A percentile compares a stretch with the other conserved stretches of the same genome.
Conservation (phyloP, 2,888 invertebrate genomes). For the Pammene fasciana region DNA sequence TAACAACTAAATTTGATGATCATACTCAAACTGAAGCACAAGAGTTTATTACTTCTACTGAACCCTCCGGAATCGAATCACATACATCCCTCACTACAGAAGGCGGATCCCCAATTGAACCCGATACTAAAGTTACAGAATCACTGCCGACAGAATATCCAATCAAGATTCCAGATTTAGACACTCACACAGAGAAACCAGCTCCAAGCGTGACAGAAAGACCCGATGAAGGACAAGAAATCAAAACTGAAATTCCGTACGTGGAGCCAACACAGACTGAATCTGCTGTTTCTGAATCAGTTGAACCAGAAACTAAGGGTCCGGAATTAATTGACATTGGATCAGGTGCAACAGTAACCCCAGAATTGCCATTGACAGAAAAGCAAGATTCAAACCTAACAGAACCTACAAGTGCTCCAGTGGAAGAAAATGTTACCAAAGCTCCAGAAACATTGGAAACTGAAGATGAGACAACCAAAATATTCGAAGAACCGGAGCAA, state of each 20-base stretch:
- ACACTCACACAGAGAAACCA: conserved; percentile 13
- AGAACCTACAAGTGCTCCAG: conserved; percentile 25
- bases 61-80: conserved; percentile 29
- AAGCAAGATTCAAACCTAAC: conserved; percentile 20
- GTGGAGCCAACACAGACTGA: conserved; percentile 14
- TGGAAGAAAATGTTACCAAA: conserved; percentile 32
- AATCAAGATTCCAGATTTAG: conserved; percentile 2
- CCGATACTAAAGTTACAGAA: conserved; percentile 17
- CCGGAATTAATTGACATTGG: conserved; percentile 43
- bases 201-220: conserved; percentile 1
- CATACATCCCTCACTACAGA: conserved; percentile 24
- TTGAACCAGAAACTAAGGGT: conserved; percentile 28
- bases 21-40: conserved; percentile 27
- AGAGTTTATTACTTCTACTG: conserved; percentile 15
- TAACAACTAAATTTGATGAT: conserved; percentile 32
- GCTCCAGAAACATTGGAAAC: conserved; percentile 29
- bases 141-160: conserved; percentile 19
- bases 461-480: conserved; percentile 22
- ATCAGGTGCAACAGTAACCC: conserved; percentile 20
- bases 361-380: conserved; percentile 22
- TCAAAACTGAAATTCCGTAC: conserved; percentile 27
- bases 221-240: conserved; percentile 19
- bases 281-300: conserved; percentile 30
- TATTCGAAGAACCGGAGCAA: conserved; percentile 17
- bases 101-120: not conserved